Evolutionary conservation across 1,140 invertebrate genomes (phyloP), one percentile per base, ranked within the genome.

Genomic region (Hetaerina americana): DNA sequence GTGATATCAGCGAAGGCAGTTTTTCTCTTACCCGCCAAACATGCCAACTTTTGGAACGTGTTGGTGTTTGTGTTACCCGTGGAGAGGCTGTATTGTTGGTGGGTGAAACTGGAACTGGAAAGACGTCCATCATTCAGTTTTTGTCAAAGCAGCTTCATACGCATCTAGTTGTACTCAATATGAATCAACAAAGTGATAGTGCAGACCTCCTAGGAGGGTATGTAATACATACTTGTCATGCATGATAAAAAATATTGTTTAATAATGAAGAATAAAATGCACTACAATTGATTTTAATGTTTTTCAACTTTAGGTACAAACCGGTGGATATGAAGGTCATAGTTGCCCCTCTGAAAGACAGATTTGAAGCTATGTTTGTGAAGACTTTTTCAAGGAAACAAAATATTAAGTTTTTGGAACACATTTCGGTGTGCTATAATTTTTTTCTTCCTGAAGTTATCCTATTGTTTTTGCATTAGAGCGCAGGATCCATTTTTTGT

Each of bases 101-200:
- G 0, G 98, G 98, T 68, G 98, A 99, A 83, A 99, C 97, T 0
- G 98, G 97, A 66, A 96, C 95, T 15, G 97, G 98, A 12, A 99
- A 99, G 84, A 99, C 98, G 0, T 94, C 94, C n/a, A 89, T 92
- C 0, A 87, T 99, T 28, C 97, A 99, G 79, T 95, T 93, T 80
- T 82, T 99, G 24, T 94, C 97, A 0, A 85, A 90, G 74, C 87
- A 90, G 74, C 89, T 91, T 0, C 90, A 92, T 15, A 88, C 94
- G 75, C 92, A 91, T 78, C 82, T 99, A 15, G 85, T 93, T 57
- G 96, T 99, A 0, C 92, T 99, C n/a, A 99, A 99, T 80, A 94
- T 99, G 91, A 99, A 98, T 80, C 97, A 99, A 80, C 97, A 99
- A 80, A 98, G 94, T 76, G 97, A 99, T 82, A 95, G 92, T 68